Evolutionary conservation across 2,113 vertebrate species (phyloP), one percentile per base, ranked within the genome.

Genomic region (Trochalopteron elliotii): DNA sequence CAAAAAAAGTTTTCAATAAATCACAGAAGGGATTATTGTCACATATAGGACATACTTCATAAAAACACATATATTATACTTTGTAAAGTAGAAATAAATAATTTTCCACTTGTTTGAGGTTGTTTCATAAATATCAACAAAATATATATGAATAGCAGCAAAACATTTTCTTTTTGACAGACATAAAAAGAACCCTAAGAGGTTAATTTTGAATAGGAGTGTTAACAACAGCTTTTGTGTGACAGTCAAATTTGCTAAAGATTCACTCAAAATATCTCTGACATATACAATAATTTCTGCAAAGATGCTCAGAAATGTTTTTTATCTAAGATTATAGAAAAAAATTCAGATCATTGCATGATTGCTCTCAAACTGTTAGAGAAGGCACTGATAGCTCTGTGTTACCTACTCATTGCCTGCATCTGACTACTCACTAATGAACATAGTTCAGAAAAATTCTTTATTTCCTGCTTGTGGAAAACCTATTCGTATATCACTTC

Each of bases 81-180:
- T 53, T 35, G 3, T 13, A 80, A n/a, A 37, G 1, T 16, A 71
- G 4, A 82, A 83, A 88, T 31, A 64, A 59, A 33, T 64, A 47
- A 56, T 69, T 77, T 28, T 47, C 5, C 1, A 1, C 5, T 52
- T 11, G 1, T 44, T 27, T 14, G 14, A 8, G 1, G 10, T 33
- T 76, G 23, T 85, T 69, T 25, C 1, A n/a, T 33, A 84, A 56
- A 3, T 72, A 28, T 37, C 78, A 70, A 7, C 1, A 84, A 91
- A 79, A 85, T 42, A 5, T 40, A 2, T 31, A 4, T 19, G 28
- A 93, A 50, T 10, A 60, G 4, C 13, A 69, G 12, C 10, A 88
- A 69, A 90, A 49, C 57, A 59, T 40, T 79, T 68, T 37, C 2
- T 33, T 83, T 87, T 49, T 76, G 53, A 49, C 33, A 64, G 19